Conservation (phyloP, 1,140 invertebrate genomes). For the Sminthurinus signatus region DNA sequence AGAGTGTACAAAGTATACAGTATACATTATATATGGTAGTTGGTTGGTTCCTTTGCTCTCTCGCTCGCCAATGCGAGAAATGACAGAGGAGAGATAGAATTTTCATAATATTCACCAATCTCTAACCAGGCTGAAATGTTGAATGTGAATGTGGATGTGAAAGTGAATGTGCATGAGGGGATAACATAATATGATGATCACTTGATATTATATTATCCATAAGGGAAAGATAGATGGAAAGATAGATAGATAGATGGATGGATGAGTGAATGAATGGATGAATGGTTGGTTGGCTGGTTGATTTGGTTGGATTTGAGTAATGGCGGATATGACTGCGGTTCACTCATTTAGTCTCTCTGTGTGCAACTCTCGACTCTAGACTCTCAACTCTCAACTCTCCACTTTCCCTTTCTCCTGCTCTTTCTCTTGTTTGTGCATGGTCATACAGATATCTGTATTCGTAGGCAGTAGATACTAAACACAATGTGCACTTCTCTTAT, state of each 20-base stretch:
- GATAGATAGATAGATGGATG: not conserved
- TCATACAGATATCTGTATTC: no score
- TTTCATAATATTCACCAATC: not conserved
- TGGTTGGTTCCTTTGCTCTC: no score
- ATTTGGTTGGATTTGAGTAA: not conserved
- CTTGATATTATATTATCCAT: not conserved
- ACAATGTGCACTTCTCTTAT: no score
- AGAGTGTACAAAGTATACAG: no score
- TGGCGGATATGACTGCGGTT: not conserved
- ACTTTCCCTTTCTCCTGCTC: no score
- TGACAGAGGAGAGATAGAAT: not conserved
- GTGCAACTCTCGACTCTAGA: not conserved
- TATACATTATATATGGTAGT: no score
- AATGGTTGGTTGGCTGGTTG: not conserved
- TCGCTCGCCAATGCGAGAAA: no score
- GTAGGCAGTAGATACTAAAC: no score
- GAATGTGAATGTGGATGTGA: no score
- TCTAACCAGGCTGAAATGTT: conserved; percentile 9
- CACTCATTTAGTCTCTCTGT: not conserved
- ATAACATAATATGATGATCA: conserved; percentile 11
- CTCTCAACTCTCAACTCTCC: no score
- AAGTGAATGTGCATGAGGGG: conserved; percentile 5
- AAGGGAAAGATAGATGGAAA: not conserved
- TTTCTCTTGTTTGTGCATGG: no score
- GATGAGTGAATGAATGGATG: not conserved